Evolutionary conservation across 2,113 vertebrate species (phyloP).

Genomic region (Labeo rohita): DNA sequence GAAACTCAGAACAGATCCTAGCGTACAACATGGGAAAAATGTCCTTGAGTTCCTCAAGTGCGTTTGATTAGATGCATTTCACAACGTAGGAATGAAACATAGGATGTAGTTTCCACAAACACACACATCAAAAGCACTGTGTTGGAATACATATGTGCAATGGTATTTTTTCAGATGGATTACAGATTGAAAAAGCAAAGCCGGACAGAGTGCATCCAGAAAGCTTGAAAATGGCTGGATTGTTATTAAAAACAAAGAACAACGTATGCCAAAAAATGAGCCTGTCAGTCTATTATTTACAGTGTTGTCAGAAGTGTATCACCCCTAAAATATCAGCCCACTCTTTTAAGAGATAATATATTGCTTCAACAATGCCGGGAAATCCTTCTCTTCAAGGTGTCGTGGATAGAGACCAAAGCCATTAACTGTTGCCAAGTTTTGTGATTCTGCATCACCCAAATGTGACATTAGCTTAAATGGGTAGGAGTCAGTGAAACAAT

Average conservation of each 20-base stretch:
- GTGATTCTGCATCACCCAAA: conserved; percentile 13
- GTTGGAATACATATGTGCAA: conserved; percentile 21
- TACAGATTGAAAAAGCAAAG: conserved; percentile 1
- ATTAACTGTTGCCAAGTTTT: not conserved
- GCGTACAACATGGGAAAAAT: not conserved
- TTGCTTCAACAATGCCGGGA: not conserved
- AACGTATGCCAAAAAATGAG: not conserved
- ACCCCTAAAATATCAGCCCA: not conserved
- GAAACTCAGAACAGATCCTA: conserved; percentile 23
- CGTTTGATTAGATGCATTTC: conserved; percentile 5
- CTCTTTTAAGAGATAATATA: not conserved
- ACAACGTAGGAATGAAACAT: conserved; percentile 9
- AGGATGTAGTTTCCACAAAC: conserved; percentile 12
- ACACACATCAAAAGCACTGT: conserved; percentile 15
- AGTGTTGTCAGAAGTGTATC: not conserved
- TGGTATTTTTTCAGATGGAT: conserved; percentile 18
- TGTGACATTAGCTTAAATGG: conserved; percentile 8
- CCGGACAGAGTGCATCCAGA: conserved; percentile 7
- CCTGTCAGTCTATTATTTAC: not conserved
- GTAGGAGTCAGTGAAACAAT: conserved; percentile 46
- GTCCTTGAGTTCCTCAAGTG: not conserved
- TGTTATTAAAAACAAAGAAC: conserved; percentile 12
- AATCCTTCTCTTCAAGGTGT: not conserved
- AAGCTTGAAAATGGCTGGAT: not conserved
- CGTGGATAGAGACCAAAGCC: not conserved